Conservation (phyloP, 2,113 vertebrate genomes). For the Tamias sibiricus region DNA sequence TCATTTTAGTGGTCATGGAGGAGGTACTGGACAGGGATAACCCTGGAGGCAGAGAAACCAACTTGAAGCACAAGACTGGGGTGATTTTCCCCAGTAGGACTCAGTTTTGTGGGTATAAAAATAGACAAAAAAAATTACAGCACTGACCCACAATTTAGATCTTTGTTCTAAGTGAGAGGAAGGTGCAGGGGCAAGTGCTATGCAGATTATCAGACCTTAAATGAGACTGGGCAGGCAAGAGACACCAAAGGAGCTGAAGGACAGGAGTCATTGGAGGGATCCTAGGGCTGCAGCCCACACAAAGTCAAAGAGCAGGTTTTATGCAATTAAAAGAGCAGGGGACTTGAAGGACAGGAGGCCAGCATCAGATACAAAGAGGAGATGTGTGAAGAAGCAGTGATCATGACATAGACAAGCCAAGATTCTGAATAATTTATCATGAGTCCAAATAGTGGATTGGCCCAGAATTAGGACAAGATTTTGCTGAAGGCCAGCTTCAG, state of each 20-base stretch:
- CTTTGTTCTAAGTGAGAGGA: neutral
- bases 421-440: neutral
- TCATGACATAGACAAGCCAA: neutral
- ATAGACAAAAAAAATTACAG: neutral
- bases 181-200: neutral
- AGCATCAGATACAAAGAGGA: neutral
- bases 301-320: neutral
- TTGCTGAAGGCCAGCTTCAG: too few species aligned
- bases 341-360: neutral
- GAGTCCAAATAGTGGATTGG: neutral
- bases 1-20: neutral
- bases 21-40: neutral
- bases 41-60: neutral
- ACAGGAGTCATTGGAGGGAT: neutral
- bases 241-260: neutral
- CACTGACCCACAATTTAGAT: neutral
- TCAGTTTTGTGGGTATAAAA: neutral
- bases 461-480: neutral
- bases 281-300: fast-evolving
- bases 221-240: neutral
- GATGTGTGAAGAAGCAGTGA: neutral
- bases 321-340: neutral
- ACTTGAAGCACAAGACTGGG: neutral
- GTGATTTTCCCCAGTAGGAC: neutral
- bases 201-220: neutral